Evolutionary conservation across 2,888 invertebrate species (phyloP).

Genomic region (Heliconius charithonia): DNA sequence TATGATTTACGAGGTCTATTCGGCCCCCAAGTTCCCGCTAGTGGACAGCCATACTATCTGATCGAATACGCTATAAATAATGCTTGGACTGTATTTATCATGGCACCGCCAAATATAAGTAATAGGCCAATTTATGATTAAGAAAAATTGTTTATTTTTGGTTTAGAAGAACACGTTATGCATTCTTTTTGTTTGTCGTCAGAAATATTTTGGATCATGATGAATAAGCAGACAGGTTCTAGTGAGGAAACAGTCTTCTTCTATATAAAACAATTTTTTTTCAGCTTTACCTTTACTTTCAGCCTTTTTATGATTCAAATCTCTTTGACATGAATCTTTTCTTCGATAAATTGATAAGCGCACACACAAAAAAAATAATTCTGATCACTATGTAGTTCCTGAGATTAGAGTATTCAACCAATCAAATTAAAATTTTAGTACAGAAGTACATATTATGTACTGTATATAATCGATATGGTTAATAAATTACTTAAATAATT

Average conservation of each 20-base stretch:
- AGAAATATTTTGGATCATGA: neutral
- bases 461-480: too few relatives aligned
- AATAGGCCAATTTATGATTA: constrained; percentile 70
- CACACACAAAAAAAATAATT: too few relatives aligned
- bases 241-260: neutral
- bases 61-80: constrained; percentile 80
- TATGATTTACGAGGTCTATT: constrained; percentile 77
- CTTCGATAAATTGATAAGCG: too few relatives aligned
- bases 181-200: neutral
- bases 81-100: constrained; percentile 78
- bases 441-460: too few relatives aligned
- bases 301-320: too few relatives aligned
- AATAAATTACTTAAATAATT: too few relatives aligned
- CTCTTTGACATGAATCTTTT: too few relatives aligned
- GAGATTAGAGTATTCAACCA: too few relatives aligned
- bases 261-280: neutral
- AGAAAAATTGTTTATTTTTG: constrained; percentile 54
- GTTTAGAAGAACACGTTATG: constrained; percentile 25
- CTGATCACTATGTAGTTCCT: too few relatives aligned
- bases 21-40: constrained; percentile 62
- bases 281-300: too few relatives aligned
- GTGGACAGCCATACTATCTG: constrained; percentile 78
- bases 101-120: constrained; percentile 64
- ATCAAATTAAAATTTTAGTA: too few relatives aligned
- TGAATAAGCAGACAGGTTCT: neutral